phyloP scores from a whole-genome alignment of 2,113 vertebrate genomes.

The Grammomys surdaster region DNA sequence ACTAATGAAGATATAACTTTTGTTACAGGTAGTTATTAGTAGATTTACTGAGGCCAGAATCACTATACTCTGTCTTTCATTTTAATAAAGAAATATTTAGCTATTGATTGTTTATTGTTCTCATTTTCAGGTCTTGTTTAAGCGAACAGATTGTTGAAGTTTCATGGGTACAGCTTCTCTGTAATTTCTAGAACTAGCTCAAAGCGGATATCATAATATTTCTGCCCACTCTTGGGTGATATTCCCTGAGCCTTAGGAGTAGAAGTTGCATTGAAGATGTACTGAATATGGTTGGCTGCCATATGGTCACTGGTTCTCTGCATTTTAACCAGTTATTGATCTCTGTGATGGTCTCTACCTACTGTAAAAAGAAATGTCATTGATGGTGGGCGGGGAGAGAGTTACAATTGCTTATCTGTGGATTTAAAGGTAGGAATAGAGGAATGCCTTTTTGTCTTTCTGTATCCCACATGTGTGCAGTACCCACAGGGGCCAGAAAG shows the following conservation, averaged over 20 bases:
- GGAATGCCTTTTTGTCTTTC: background rate
- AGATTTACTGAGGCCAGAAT: constrained; percentile 61
- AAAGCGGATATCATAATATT: background rate
- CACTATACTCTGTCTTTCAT: background rate
- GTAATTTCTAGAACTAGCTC: background rate
- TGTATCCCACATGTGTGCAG: background rate
- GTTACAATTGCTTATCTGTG: background rate
- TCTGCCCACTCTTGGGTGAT: background rate
- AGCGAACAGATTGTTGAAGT: background rate
- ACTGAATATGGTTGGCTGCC: background rate
- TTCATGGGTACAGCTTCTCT: background rate
- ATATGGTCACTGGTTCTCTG: background rate
- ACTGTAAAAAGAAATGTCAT: background rate
- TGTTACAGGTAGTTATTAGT: background rate
- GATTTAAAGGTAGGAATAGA: background rate
- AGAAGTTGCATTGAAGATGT: background rate
- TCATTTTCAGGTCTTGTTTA: background rate
- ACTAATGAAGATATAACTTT: background rate
- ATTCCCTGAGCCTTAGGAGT: background rate
- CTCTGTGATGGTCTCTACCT: background rate
- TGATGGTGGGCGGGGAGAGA: background rate
- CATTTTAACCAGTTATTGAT: background rate
- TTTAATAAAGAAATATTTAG: background rate
- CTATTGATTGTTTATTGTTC: background rate
- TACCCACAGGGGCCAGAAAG: background rate